Conservation (phyloP, 2,113 vertebrate species). For the Irena cyanogastra region DNA sequence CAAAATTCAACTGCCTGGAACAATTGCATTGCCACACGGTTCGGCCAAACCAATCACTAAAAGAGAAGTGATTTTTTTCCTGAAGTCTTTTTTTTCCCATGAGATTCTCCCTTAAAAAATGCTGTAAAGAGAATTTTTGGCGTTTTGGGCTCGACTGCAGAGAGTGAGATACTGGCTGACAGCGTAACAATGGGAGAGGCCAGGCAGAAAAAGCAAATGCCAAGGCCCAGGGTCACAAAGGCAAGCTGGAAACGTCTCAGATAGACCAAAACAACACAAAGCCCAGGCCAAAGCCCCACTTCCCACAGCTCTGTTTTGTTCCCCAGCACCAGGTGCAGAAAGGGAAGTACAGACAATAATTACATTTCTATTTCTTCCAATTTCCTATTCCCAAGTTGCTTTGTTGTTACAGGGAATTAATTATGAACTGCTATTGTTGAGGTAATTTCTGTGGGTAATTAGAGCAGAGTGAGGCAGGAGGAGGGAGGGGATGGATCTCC, state of each 20-base stretch:
- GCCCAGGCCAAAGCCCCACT: accelerated
- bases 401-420: not conserved
- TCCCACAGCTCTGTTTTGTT: not conserved
- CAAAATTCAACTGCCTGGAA: not conserved
- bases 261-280: not conserved
- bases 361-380: not conserved
- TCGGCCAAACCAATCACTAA: not conserved
- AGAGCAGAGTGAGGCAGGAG: not conserved
- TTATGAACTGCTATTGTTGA: not conserved
- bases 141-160: not conserved
- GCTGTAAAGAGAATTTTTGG: not conserved
- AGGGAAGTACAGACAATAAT: not conserved
- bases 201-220: not conserved
- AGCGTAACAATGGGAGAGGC: not conserved
- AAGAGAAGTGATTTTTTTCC: not conserved
- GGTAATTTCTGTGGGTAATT: not conserved
- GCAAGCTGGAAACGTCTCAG: not conserved
- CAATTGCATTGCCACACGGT: not conserved
- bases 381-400: not conserved
- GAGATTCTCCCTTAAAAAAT: not conserved
- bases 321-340: not conserved
- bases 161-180: not conserved
- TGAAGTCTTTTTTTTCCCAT: not conserved
- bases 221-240: not conserved
- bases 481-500: not conserved